Evolutionary conservation across 2,888 invertebrate genomes (phyloP), one percentile per base, ranked within the genome.

Genomic region (Brassicogethes aeneus): DNA sequence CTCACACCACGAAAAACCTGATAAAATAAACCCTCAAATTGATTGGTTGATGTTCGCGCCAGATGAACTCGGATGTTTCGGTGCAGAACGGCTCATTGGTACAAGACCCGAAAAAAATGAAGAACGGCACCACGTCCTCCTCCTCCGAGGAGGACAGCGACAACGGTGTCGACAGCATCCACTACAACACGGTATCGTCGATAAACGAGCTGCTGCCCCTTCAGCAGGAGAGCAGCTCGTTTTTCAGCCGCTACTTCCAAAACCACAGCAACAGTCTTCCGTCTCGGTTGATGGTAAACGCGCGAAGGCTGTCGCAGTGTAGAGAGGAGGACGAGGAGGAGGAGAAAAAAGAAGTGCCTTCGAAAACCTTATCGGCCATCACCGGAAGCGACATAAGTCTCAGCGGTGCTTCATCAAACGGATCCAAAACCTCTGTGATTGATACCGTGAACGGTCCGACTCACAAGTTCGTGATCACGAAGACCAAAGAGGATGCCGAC

Each of bases 301-400:
- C 80, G 3, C 71, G 85, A 17, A 75, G 88, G 10, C 65, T 88
- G 47, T 88, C 87, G 2, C 86, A 88, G 65, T 88, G 88, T 62
- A 76, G 83, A 44, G 88, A 88, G 62, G 88, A 88, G 68, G 88
- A 88, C 55, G 87, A 88, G 61, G 85, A 85, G 39, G 85, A 84
- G 50, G 75, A 68, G 36, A 61, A 59, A 37, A 56, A 54, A 40
- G 55, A 49, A 48, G 57, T 57, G 55, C 55, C 60, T 47, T 59
- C 62, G 34, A 54, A 48, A 40, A 59, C 62, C 43, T 53, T 64
- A 44, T 54, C 60, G 31, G 55, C 64, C 41, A 66, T 65, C 41
- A 64, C 61, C 39, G 67, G 65, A 40, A 71, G 71, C 48, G 68
- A 65, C 40, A 66, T 69, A 38, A 64, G 69, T 43, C 57, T 64